Conservation (phyloP, 2,113 vertebrate genomes). For the Coryphaenoides rupestris region DNA sequence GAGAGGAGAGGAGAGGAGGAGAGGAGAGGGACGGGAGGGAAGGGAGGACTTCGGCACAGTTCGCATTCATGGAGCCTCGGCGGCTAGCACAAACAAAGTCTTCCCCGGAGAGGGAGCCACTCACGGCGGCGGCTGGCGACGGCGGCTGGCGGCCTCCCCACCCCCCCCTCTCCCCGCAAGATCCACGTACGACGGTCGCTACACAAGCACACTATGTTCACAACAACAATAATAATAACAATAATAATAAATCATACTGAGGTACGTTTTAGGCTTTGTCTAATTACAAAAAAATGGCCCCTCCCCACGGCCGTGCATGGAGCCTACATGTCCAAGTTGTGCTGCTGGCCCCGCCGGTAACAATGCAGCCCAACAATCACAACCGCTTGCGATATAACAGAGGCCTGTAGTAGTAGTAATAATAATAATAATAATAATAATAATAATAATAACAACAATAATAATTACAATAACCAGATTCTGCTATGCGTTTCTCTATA, state of each 20-base stretch:
- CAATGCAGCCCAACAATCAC: slow-evolving; percentile 64
- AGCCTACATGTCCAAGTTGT: slow-evolving; percentile 59
- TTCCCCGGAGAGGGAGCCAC: slow-evolving; percentile 72
- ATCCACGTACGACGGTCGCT: slow-evolving; percentile 68
- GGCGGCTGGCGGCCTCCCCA: slow-evolving; percentile 47
- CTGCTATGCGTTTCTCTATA: slow-evolving; percentile 43
- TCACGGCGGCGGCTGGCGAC: slow-evolving; percentile 64
- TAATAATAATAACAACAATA: too few species aligned
- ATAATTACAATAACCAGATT: too few species aligned
- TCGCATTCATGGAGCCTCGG: slow-evolving; percentile 73
- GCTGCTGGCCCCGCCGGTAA: slow-evolving; percentile 51
- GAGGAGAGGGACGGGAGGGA: too few species aligned
- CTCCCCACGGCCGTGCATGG: slow-evolving; percentile 30
- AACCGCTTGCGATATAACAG: slow-evolving; percentile 51
- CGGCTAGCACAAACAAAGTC: slow-evolving; percentile 75
- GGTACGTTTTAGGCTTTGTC: slow-evolving; percentile 22
- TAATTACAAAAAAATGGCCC: slow-evolving; percentile 30
- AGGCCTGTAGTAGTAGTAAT: slow-evolving; percentile 66
- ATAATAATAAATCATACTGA: too few species aligned
- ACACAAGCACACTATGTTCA: slow-evolving; percentile 23
- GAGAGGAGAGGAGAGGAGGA: too few species aligned
- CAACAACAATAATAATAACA: too few species aligned
- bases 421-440: too few species aligned
- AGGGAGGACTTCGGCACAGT: slow-evolving; percentile 75
- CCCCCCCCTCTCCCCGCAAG: too few species aligned